These are phyloP conservation scores for Urocyon cinereoargenteus DNA, from an alignment of 2,797 vertebrate genomes.

Conservation along the genomic window DNA sequence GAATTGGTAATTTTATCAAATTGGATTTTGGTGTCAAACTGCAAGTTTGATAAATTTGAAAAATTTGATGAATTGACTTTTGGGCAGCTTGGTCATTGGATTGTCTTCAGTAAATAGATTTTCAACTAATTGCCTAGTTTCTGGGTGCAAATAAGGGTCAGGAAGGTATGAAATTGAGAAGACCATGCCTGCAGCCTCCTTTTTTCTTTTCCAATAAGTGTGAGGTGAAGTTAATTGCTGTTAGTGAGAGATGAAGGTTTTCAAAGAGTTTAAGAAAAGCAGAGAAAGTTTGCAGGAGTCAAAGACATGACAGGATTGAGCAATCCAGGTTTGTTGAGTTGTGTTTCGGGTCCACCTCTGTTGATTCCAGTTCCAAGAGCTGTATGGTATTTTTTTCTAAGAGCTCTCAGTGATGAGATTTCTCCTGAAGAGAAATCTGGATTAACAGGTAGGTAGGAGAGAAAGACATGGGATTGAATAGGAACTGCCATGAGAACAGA, in stretches of 20 bases:
- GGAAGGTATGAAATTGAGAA: conserved; percentile 4
- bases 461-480: background rate
- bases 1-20: conserved; percentile 25
- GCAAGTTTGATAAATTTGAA: background rate
- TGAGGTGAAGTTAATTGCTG: background rate
- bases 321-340: background rate
- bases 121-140: conserved; percentile 11
- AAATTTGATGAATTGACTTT: conserved; percentile 46
- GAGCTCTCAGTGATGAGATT: background rate
- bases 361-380: background rate
- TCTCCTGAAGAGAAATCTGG: background rate
- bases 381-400: background rate
- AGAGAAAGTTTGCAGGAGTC: background rate
- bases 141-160: background rate
- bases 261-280: background rate
- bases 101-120: conserved; percentile 37
- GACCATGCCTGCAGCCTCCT: background rate
- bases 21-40: conserved; percentile 4
- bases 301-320: background rate
- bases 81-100: background rate
- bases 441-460: background rate
- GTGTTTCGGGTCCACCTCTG: background rate
- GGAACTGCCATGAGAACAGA: background rate
- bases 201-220: background rate
- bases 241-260: background rate